Conservation (phyloP, 2,797 vertebrate species). For the Odontamblyopus rebecca region DNA sequence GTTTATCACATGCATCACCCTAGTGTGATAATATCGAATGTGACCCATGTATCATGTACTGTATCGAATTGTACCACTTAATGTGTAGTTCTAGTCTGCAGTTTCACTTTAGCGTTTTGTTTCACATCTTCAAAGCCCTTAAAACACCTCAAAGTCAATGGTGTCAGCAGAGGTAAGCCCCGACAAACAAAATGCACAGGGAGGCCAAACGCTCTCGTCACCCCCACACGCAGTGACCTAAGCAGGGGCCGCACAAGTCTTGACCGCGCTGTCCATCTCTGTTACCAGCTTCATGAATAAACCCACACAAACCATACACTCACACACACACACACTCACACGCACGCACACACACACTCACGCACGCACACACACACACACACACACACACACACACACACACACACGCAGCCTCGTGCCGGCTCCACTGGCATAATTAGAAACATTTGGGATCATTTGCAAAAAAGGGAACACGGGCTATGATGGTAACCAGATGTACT, state of each 20-base stretch:
- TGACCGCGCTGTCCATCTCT: constrained; percentile 53
- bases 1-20: no score
- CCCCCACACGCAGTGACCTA: constrained; percentile 49
- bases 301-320: constrained; percentile 49
- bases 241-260: constrained; percentile 50
- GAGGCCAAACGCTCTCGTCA: constrained; percentile 36
- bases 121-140: constrained; percentile 11
- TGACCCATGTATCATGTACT: no score
- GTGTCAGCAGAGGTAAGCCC: constrained; percentile 17
- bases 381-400: constrained; percentile 22
- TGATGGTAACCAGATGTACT: constrained; percentile 81
- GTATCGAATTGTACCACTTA: no score
- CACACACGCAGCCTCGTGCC: constrained; percentile 60
- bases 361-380: constrained; percentile 26
- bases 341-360: constrained; percentile 36
- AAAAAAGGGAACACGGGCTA: constrained; percentile 62
- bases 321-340: constrained; percentile 22
- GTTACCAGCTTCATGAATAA: constrained; percentile 50
- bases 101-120: not conserved
- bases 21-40: no score
- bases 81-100: not conserved
- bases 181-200: constrained; percentile 22
- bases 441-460: constrained; percentile 81
- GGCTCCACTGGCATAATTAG: constrained; percentile 74
- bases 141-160: not conserved